Base-by-base conservation (phyloP, 2,888 invertebrate genomes). In the Vandiemenella viatica region DNA sequence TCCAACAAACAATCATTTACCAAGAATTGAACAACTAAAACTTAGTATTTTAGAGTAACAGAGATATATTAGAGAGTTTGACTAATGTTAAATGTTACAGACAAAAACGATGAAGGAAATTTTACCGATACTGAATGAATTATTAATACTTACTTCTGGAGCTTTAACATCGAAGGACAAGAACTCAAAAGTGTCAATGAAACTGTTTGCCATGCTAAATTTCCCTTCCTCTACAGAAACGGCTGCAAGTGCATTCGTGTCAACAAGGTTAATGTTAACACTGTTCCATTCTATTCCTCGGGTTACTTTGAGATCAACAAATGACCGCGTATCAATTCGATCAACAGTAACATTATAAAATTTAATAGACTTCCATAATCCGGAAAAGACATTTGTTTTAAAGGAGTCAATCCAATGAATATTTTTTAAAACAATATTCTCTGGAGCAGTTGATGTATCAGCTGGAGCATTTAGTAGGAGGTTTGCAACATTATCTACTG, bases 261-360 rank as follows among this genome's bases (percentile, higher is more conserved):
- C 41, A 10, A 47, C 10, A 6, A 47, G 13, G 13, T 26, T 26
- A 23, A 47, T 41, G 4, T 22, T 20, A 4, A 42, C 42, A 26
- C 8, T 26, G 17, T 42, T 21, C 26, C 41, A 47, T 8, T 23
- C 37, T 16, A 47, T 23, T 26, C 15, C 17, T 26, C 19, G 17
- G 7, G 21, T 17, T 23, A 47, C 19, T 6, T 18, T 23, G n/a
- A 47, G 15, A 18, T 47, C 22, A 21, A 41, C 26, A 41, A 47
- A 47, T 18, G 41, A 17, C n/a, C 37, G 42, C 3, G 47, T 23
- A 8, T 40, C 26, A 18, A 47, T 16, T 13, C 37, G 22, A n/a
- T 23, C 17, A 18, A 47, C 42, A n/a, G 41, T 26, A 5, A 47
- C 26, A 42, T 47, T 47, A 16, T 23, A 17, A 20, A 47, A 41